phyloP scores from a whole-genome alignment of 2,888 invertebrate species.

The Myopa testacea region DNA sequence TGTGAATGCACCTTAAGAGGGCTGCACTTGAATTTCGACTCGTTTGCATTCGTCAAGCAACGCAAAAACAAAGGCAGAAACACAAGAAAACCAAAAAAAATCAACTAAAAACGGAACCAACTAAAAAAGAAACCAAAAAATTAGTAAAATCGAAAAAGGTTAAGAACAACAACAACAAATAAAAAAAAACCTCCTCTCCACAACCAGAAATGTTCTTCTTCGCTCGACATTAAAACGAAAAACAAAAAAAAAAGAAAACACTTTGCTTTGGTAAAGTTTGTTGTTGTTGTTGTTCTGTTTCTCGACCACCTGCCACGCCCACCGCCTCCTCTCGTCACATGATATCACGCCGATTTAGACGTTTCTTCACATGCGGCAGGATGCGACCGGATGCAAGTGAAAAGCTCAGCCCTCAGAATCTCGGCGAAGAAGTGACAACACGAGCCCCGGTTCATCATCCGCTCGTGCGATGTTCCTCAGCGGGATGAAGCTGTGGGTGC shows the following conservation, averaged over 20 bases:
- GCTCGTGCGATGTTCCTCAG: neutral
- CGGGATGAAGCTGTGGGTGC: neutral
- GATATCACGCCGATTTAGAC: neutral
- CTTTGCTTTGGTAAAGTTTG: neutral
- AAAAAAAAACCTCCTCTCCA: too few relatives aligned
- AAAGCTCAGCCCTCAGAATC: neutral
- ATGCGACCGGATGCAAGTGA: neutral
- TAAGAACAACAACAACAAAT: neutral
- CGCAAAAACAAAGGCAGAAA: slow-evolving; percentile 8
- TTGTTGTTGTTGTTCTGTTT: neutral
- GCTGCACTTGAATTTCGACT: slow-evolving; percentile 31
- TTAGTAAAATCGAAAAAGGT: slow-evolving; percentile 17
- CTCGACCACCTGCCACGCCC: neutral
- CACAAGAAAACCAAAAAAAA: neutral
- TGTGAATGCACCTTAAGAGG: slow-evolving; percentile 36
- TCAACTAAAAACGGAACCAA: neutral
- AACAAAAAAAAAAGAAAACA: neutral
- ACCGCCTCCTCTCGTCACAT: neutral
- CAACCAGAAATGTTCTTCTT: too few relatives aligned
- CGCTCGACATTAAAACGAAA: neutral
- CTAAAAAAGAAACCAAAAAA: slow-evolving; percentile 5
- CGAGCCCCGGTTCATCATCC: neutral
- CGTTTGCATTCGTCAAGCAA: slow-evolving; percentile 20
- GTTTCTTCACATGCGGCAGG: slow-evolving; percentile 22
- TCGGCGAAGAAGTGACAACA: neutral